Conservation (phyloP, 2,113 vertebrate species). For the Caranx melampygus region DNA sequence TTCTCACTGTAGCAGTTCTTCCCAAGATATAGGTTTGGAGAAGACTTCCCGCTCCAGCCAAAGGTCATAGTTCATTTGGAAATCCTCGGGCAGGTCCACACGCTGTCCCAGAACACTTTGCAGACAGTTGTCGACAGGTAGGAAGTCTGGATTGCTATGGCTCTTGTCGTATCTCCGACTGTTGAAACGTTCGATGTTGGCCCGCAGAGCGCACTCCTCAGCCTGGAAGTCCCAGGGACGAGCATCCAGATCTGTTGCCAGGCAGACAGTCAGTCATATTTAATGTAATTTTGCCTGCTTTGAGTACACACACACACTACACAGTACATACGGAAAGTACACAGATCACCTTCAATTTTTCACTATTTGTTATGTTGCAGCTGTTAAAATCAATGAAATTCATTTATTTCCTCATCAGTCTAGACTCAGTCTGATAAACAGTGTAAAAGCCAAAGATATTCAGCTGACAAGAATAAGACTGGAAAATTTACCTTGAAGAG, state of each 20-base stretch:
- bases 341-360: too few relatives aligned
- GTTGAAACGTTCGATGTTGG: conserved; percentile 98
- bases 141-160: conserved; percentile 93
- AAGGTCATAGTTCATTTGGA: conserved; percentile 98
- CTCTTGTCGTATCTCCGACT: conserved; percentile 92
- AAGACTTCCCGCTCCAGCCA: conserved; percentile 99
- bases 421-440: too few relatives aligned
- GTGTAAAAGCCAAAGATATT: too few relatives aligned
- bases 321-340: too few relatives aligned
- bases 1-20: conserved; percentile 94
- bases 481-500: too few relatives aligned
- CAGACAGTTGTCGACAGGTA: conserved; percentile 97
- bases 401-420: too few relatives aligned
- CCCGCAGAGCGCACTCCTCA: conserved; percentile 95
- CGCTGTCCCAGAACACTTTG: conserved; percentile 98
- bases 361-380: too few relatives aligned
- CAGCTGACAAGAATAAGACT: too few relatives aligned
- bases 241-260: conserved; percentile 91
- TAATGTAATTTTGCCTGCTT: background rate
- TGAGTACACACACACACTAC: too few relatives aligned
- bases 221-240: conserved; percentile 99
- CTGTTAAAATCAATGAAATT: too few relatives aligned
- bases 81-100: conserved; percentile 94
- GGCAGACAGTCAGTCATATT: conserved; percentile 4
- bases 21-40: conserved; percentile 98